A percentile compares a stretch with the other conserved stretches of the same genome.
Conservation (phyloP, 2,888 invertebrate genomes). For the Hyposoter dolosus region DNA sequence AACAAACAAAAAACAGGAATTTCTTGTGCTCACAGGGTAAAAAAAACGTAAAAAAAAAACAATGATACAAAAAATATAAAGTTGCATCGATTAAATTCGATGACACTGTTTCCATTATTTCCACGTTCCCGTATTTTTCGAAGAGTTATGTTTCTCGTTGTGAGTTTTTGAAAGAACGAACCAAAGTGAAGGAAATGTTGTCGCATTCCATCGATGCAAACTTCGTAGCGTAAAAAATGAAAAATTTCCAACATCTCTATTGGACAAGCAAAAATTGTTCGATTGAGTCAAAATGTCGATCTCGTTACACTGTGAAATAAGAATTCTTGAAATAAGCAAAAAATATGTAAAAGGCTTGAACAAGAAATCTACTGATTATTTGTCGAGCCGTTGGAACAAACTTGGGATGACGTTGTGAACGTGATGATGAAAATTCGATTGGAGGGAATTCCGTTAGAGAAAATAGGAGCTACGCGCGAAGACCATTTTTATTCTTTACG, state of each 20-base stretch:
- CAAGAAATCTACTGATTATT: slow-evolving; percentile 42
- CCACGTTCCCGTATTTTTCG: no score
- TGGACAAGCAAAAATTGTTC: not conserved
- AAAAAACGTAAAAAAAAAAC: not conserved
- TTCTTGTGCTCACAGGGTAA: slow-evolving; percentile 2
- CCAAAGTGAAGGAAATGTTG: not conserved
- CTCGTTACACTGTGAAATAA: not conserved
- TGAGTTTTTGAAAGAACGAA: no score
- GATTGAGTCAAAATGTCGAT: not conserved
- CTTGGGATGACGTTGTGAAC: not conserved
- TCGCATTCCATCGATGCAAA: slow-evolving; percentile 1
- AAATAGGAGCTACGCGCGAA: not conserved
- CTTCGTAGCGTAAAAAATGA: not conserved
- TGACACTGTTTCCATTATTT: not conserved
- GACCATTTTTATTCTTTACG: not conserved
- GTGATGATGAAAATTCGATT: not conserved
- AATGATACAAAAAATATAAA: not conserved
- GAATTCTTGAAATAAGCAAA: slow-evolving; percentile 14
- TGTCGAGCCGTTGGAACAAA: slow-evolving; percentile 34
- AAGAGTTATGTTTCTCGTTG: no score
- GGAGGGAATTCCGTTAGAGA: not conserved
- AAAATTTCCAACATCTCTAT: not conserved
- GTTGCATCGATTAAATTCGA: not conserved
- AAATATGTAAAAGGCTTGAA: slow-evolving; percentile 36
- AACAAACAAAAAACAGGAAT: not conserved